Percentiles rank a stretch among this genome's conserved stretches.
Evolutionary conservation across 2,113 vertebrate species (phyloP).

Genomic region (Vanacampus margaritifer): DNA sequence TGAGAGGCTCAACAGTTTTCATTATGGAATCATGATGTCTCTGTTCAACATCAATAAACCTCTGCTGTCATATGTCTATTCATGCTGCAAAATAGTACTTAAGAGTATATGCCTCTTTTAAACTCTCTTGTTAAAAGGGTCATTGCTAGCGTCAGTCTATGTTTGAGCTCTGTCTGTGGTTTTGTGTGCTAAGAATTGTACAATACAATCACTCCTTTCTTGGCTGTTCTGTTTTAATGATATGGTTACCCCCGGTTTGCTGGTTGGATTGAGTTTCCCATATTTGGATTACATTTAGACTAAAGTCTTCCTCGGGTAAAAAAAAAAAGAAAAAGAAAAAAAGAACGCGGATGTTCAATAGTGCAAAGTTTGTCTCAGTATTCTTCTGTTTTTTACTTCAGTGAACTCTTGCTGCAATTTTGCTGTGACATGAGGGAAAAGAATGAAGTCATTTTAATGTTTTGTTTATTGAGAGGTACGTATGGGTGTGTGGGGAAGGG

Average conservation of each 20-base stretch:
- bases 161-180: constrained; percentile 26
- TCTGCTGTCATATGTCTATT: constrained; percentile 35
- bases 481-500: not conserved
- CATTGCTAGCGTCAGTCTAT: constrained; percentile 27
- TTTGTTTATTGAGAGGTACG: constrained; percentile 52
- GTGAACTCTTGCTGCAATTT: constrained; percentile 52
- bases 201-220: constrained; percentile 38
- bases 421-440: constrained; percentile 28
- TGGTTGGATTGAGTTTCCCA: constrained; percentile 41
- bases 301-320: constrained; percentile 32
- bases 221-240: constrained; percentile 28
- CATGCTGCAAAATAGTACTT: constrained; percentile 20
- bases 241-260: constrained; percentile 30
- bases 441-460: constrained; percentile 60
- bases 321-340: constrained; percentile 30
- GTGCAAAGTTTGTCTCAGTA: constrained; percentile 16
- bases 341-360: not conserved
- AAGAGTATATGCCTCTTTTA: constrained; percentile 23
- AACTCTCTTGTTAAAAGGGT: constrained; percentile 26
- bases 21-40: constrained; percentile 14
- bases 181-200: constrained; percentile 22
- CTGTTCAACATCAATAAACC: constrained; percentile 22
- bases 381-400: constrained; percentile 55
- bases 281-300: constrained; percentile 41
- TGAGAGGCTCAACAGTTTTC: constrained; percentile 22